Conservation (phyloP, 2,888 invertebrate species). For the Eudasyphora cyanicolor region DNA sequence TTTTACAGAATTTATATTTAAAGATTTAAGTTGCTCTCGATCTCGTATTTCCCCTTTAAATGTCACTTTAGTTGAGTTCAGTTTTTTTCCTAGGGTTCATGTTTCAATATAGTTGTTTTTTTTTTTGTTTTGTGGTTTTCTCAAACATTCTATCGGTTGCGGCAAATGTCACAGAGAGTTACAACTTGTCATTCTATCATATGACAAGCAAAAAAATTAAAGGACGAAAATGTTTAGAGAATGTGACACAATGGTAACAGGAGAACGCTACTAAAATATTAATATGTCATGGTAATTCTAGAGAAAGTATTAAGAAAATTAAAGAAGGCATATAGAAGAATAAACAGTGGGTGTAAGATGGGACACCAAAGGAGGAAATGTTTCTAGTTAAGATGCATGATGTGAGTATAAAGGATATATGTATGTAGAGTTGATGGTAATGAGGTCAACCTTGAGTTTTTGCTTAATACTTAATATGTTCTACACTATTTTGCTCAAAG, state of each 20-base stretch:
- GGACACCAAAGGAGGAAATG: too few relatives aligned
- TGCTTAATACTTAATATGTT: too few relatives aligned
- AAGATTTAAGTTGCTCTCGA: too few relatives aligned
- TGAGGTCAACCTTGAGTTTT: too few relatives aligned
- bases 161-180: conserved; percentile 65
- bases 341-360: too few relatives aligned
- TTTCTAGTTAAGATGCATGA: too few relatives aligned
- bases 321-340: conserved; percentile 37
- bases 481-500: too few relatives aligned
- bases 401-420: too few relatives aligned
- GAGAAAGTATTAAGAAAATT: conserved; percentile 61
- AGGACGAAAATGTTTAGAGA: conserved; percentile 48
- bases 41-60: neutral
- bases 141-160: conserved; percentile 66
- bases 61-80: neutral
- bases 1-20: too few relatives aligned
- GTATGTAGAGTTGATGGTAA: too few relatives aligned
- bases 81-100: neutral
- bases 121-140: conserved; percentile 53
- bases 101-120: neutral
- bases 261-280: conserved; percentile 58
- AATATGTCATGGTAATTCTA: conserved; percentile 64
- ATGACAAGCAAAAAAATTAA: conserved; percentile 8
- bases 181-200: conserved; percentile 59
- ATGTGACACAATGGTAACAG: conserved; percentile 42